These are phyloP conservation scores for Numenius arquata DNA, from an alignment of 2,113 vertebrate genomes.

Conservation along the genomic window DNA sequence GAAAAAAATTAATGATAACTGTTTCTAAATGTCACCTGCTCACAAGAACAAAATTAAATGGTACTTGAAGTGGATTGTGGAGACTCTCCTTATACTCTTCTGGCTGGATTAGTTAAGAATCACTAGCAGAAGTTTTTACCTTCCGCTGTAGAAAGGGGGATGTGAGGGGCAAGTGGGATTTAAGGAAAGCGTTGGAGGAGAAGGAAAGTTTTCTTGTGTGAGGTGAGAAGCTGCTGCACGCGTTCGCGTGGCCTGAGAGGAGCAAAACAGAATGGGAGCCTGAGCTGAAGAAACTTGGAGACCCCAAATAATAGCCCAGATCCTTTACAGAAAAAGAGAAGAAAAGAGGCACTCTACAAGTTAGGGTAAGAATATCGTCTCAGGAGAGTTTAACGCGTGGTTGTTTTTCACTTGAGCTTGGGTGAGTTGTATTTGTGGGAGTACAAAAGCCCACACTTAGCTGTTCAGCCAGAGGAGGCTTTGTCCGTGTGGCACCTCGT, in stretches of 20 bases:
- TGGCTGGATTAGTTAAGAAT: neutral
- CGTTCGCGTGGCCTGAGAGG: neutral
- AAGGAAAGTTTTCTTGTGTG: neutral
- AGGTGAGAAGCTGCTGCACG: neutral
- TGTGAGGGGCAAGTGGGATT: neutral
- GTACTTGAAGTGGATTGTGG: neutral
- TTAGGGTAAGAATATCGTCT: neutral
- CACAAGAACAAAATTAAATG: neutral
- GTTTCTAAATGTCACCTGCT: slow-evolving; percentile 18
- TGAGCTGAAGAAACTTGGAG: neutral
- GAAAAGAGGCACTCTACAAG: neutral
- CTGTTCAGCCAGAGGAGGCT: neutral
- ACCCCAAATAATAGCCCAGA: fast-evolving
- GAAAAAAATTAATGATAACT: neutral
- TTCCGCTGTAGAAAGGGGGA: neutral
- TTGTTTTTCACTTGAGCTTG: neutral
- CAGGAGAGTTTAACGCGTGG: neutral
- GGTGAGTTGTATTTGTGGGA: neutral
- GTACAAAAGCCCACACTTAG: neutral
- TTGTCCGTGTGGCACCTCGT: neutral
- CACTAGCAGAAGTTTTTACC: neutral
- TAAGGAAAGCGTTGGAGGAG: neutral
- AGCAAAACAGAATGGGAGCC: neutral
- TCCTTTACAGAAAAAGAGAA: neutral
- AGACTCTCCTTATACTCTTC: neutral